These are phyloP conservation scores for Catagonus wagneri DNA, from an alignment of 2,113 vertebrate species.

Conservation along the genomic window DNA sequence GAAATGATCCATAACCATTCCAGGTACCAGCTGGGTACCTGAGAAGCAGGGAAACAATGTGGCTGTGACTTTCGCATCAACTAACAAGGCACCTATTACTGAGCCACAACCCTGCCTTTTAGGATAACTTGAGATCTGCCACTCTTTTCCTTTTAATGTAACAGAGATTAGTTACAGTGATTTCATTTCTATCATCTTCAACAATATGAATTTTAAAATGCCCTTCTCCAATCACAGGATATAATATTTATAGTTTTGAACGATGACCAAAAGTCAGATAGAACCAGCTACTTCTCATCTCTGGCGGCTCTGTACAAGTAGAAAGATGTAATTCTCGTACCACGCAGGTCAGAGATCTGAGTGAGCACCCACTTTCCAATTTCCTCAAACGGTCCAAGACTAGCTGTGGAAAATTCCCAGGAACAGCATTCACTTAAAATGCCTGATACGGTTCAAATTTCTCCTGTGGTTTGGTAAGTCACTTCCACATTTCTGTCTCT, in stretches of 20 bases:
- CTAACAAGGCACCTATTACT: background rate
- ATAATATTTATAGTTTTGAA: background rate
- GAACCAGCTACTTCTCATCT: constrained; percentile 18
- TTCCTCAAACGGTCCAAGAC: background rate
- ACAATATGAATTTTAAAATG: constrained; percentile 44
- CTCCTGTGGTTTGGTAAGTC: constrained; percentile 58
- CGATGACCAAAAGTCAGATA: constrained; percentile 19
- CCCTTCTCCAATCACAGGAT: constrained; percentile 26
- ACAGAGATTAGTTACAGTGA: background rate
- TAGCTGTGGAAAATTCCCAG: constrained; percentile 73
- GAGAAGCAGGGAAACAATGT: background rate
- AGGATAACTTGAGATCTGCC: background rate
- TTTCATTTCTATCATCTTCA: background rate
- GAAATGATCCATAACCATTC: background rate
- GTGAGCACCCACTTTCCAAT: background rate
- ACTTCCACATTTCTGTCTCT: constrained; percentile 64
- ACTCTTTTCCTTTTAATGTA: background rate
- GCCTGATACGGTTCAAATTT: constrained; percentile 27
- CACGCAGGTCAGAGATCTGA: constrained; percentile 17
- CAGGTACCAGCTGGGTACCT: fast-evolving
- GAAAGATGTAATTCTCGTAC: constrained; percentile 5
- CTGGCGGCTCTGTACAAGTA: constrained; percentile 12
- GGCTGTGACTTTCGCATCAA: background rate
- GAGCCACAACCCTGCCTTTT: background rate
- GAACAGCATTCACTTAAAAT: background rate